phyloP scores from a whole-genome alignment of 2,888 invertebrate species.

The Cheilosia impressa region DNA sequence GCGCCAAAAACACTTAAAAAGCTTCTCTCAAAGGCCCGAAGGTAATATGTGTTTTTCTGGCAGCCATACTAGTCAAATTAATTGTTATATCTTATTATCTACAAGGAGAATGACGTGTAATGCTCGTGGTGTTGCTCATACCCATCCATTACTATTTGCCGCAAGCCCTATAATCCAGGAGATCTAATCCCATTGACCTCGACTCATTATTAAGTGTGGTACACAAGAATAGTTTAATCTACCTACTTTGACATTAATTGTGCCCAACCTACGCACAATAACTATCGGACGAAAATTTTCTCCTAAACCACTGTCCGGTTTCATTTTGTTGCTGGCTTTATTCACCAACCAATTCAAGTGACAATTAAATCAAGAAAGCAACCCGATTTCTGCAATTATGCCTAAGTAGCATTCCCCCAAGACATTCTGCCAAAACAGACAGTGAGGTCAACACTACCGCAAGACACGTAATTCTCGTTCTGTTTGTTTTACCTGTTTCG shows the following conservation, averaged over 20 bases:
- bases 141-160: too few species aligned
- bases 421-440: conserved; percentile 31
- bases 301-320: not conserved
- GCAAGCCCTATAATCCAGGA: too few species aligned
- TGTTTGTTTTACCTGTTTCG: conserved; percentile 51
- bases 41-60: too few species aligned
- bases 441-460: conserved; percentile 46
- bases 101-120: too few species aligned
- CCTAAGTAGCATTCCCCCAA: conserved; percentile 10
- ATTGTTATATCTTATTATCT: too few species aligned
- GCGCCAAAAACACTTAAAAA: too few species aligned
- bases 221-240: too few species aligned
- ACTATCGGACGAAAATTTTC: not conserved
- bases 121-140: too few species aligned
- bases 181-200: too few species aligned
- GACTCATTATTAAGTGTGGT: too few species aligned
- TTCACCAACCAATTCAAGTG: conserved; percentile 2
- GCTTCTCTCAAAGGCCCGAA: too few species aligned
- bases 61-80: too few species aligned
- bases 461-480: conserved; percentile 53
- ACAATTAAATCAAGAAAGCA: conserved; percentile 15
- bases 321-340: not conserved
- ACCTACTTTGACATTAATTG: not conserved
- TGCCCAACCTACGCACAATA: not conserved
- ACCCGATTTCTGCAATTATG: conserved; percentile 3